phyloP scores from a whole-genome alignment of 2,888 invertebrate genomes.

The Spodoptera littoralis region DNA sequence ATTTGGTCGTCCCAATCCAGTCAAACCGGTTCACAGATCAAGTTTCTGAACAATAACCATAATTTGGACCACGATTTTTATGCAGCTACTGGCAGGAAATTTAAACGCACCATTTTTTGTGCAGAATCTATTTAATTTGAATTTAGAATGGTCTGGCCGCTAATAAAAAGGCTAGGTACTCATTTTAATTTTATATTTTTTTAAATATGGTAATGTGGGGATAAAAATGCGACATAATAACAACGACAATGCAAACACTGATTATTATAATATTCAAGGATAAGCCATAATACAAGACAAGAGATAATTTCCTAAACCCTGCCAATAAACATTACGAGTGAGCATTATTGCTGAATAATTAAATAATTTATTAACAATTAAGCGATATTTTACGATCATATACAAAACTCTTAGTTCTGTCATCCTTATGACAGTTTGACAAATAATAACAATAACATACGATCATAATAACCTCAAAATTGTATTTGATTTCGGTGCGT shows the following conservation, averaged over 20 bases:
- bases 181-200: not conserved
- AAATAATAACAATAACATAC: slow-evolving; percentile 13
- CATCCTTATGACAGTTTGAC: slow-evolving; percentile 12
- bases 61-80: slow-evolving; percentile 36
- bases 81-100: slow-evolving; percentile 30
- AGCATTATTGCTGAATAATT: slow-evolving; percentile 33
- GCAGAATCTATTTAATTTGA: slow-evolving; percentile 10
- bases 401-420: slow-evolving; percentile 3
- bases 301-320: slow-evolving; percentile 26
- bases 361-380: slow-evolving; percentile 33
- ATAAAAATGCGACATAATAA: no score
- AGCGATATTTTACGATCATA: slow-evolving; percentile 32
- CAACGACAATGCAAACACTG: no score
- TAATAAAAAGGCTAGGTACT: slow-evolving; percentile 16
- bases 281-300: slow-evolving; percentile 9
- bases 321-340: slow-evolving; percentile 34
- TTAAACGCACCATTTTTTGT: slow-evolving; percentile 1
- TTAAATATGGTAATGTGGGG: no score
- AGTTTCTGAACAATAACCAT: slow-evolving; percentile 45
- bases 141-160: slow-evolving; percentile 17
- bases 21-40: slow-evolving; percentile 37
- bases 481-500: slow-evolving; percentile 9
- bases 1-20: slow-evolving; percentile 32
- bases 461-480: slow-evolving; percentile 5
- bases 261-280: slow-evolving; percentile 7